Percentiles rank a stretch among this genome's conserved stretches.
Evolutionary conservation across 35 echinoderm and acorn worm species (phyloP).

Genomic region (Anneissia japonica): DNA sequence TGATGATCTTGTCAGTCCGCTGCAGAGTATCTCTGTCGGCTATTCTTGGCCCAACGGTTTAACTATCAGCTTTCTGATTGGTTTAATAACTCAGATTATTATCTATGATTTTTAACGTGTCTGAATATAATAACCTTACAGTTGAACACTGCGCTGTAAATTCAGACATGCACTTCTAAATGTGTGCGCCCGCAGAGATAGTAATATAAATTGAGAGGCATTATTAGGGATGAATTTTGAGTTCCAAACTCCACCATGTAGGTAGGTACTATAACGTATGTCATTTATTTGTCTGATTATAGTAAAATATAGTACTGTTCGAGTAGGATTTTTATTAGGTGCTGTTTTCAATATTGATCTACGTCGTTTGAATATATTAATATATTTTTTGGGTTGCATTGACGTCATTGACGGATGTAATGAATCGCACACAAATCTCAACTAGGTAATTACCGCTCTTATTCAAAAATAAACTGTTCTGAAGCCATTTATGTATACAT

Average conservation of each 20-base stretch:
- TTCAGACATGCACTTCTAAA: neutral
- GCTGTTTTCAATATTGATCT: too few relatives aligned
- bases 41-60: neutral
- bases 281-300: too few relatives aligned
- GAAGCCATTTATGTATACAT: too few relatives aligned
- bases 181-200: neutral
- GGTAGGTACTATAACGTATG: too few relatives aligned
- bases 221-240: neutral
- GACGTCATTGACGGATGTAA: too few relatives aligned
- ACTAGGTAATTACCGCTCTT: too few relatives aligned
- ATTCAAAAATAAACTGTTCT: too few relatives aligned
- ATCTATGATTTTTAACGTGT: neutral
- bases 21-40: neutral
- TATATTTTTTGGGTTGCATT: too few relatives aligned
- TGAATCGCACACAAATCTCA: too few relatives aligned
- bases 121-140: neutral
- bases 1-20: neutral
- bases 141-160: neutral
- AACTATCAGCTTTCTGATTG: neutral
- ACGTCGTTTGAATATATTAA: too few relatives aligned
- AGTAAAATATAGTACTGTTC: too few relatives aligned
- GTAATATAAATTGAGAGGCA: neutral
- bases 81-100: neutral
- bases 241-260: neutral
- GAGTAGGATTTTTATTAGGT: too few relatives aligned